Conservation (phyloP, 2,113 vertebrate genomes). For the Myotis davidii region DNA sequence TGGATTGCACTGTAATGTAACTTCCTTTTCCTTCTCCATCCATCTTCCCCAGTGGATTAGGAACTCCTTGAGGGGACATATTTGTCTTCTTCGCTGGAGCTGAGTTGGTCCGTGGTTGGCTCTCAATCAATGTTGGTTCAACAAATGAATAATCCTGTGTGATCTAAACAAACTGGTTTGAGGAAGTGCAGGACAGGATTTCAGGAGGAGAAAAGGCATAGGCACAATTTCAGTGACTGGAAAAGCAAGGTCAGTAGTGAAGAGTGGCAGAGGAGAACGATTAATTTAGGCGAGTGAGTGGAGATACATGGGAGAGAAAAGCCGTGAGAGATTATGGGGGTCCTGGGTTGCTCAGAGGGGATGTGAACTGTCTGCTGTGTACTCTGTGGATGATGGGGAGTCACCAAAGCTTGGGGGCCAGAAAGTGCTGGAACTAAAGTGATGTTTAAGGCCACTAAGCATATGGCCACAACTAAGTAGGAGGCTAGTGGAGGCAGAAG, state of each 20-base stretch:
- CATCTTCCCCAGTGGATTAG: background rate
- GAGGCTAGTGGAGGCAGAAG: background rate
- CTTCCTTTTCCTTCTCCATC: background rate
- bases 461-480: background rate
- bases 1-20: no score
- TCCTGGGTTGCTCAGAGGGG: background rate
- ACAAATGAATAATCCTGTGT: background rate
- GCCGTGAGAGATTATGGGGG: accelerated
- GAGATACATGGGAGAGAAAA: background rate
- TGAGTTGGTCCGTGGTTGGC: background rate
- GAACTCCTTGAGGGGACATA: background rate
- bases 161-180: background rate
- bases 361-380: accelerated
- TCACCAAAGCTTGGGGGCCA: background rate
- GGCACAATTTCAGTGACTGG: background rate
- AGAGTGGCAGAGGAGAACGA: background rate
- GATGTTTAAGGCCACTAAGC: background rate
- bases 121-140: background rate
- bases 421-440: background rate
- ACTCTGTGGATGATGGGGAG: background rate
- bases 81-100: background rate
- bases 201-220: background rate
- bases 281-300: background rate
- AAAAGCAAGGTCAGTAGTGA: background rate
- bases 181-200: background rate